Evolutionary conservation across 2,888 invertebrate species (phyloP).

Genomic region (Caenorhabditis becei): DNA sequence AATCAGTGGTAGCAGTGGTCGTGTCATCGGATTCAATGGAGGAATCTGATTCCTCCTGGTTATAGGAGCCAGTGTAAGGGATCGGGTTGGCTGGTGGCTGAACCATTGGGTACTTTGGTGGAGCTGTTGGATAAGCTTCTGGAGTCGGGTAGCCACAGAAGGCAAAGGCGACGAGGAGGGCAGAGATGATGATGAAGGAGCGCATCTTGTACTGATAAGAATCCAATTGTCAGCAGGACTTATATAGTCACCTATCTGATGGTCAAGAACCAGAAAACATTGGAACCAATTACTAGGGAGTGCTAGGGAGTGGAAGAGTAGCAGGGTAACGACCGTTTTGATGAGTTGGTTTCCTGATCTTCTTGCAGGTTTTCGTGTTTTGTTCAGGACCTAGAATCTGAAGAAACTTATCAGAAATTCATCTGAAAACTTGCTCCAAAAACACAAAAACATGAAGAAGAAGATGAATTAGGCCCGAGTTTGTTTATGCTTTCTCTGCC

Average conservation of each 20-base stretch:
- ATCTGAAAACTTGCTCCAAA: background rate
- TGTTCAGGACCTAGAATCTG: background rate
- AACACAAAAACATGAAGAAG: background rate
- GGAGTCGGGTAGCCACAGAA: constrained; percentile 20
- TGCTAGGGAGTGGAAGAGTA: background rate
- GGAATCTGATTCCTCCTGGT: too few relatives aligned
- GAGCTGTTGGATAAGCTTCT: background rate
- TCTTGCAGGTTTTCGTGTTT: background rate
- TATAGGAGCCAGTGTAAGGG: too few relatives aligned
- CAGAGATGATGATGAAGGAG: constrained; percentile 25
- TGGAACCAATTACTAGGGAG: background rate
- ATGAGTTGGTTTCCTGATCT: background rate
- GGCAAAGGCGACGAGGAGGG: constrained; percentile 15
- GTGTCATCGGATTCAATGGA: too few relatives aligned
- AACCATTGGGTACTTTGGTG: too few relatives aligned
- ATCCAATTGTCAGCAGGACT: too few relatives aligned
- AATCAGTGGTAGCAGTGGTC: too few relatives aligned
- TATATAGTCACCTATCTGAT: too few relatives aligned
- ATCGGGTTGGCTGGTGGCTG: too few relatives aligned
- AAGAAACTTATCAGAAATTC: too few relatives aligned
- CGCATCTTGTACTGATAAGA: constrained; percentile 18
- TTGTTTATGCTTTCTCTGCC: background rate
- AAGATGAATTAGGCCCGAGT: background rate
- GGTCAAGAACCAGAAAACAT: background rate
- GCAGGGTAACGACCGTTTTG: background rate